Evolutionary conservation across 2,888 invertebrate species (phyloP).

Genomic region (Prenolepis imparis): DNA sequence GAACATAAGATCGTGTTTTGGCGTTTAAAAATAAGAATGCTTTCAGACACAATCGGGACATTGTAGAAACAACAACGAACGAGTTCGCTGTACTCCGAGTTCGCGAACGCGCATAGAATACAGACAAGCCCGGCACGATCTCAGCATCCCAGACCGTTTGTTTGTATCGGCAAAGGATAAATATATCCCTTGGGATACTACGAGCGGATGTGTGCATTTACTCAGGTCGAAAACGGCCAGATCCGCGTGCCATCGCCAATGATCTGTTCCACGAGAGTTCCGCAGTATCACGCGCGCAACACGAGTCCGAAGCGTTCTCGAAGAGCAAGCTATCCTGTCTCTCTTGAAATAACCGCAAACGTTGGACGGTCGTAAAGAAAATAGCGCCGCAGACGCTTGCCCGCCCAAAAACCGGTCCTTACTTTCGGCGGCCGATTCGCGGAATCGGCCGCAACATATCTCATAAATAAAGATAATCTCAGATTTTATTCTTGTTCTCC

Average conservation of each 20-base stretch:
- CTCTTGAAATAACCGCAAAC: conserved; percentile 47
- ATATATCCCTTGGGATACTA: conserved; percentile 44
- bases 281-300: conserved; percentile 39
- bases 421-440: conserved; percentile 36
- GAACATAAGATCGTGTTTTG: neutral
- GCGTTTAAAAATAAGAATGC: conserved; percentile 32
- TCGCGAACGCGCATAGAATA: conserved; percentile 28
- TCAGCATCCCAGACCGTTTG: conserved; percentile 12
- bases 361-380: conserved; percentile 53
- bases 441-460: conserved; percentile 24
- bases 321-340: conserved; percentile 22
- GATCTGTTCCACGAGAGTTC: conserved; percentile 31
- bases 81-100: conserved; percentile 26
- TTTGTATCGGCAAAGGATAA: conserved; percentile 51
- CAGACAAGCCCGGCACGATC: neutral
- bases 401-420: conserved; percentile 38
- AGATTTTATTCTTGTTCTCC: conserved; percentile 38
- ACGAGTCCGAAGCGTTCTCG: conserved; percentile 10
- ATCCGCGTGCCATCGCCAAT: conserved; percentile 25
- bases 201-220: conserved; percentile 27
- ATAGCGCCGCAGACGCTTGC: conserved; percentile 20
- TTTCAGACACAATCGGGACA: neutral
- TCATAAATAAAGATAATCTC: conserved; percentile 55
- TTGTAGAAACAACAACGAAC: conserved; percentile 13
- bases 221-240: conserved; percentile 31